Evolutionary conservation across 2,113 vertebrate species (phyloP), one percentile per base, ranked within the genome.

Genomic region (Dolichallabes microphthalmus): DNA sequence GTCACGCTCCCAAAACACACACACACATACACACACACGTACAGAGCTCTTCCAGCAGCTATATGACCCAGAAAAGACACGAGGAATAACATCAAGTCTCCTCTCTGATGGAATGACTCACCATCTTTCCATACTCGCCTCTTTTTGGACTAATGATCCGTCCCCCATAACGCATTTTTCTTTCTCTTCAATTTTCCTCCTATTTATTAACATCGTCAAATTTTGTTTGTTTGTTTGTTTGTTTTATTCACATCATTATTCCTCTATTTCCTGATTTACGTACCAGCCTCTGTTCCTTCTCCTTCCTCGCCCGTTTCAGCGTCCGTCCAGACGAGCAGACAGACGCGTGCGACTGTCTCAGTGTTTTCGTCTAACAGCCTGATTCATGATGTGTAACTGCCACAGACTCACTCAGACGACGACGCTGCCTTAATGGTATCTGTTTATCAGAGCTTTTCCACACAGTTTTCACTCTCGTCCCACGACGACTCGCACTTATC

Each of bases 401-500:
- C 53, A 27, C 50, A 27, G 45, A 74, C 71, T 25, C 22, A 4
- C 69, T 10, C 17, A 1, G 27, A 60, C 10, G 2, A 15, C 71
- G 17, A 9, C 6, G 13, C 9, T 27, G 27, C 14, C 14, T 76
- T 53, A 27, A 52, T 52, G 45, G 45, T 17, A 39, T 25, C 12
- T 0, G 11, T 74, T 50, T 4, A n/a, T 75, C 12, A 13, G 22
- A 7, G 12, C 15, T 13, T 20, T 9, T 71, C 86, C 52, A 75
- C 86, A 45, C 89, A 89, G 82, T 89, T 88, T 87, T 88, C 80
- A 88, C 63, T 89, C 90, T 53, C 12, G 17, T 57, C 2, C 71
- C 39, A 57, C 8, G 32, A 11, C 27, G 32, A 3, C 73, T 53
- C 22, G 13, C 50, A 55, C 50, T 27, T 27, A 17, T 76, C 17